Evolutionary conservation across 2,797 vertebrate species (phyloP), one percentile per base, ranked within the genome.

Genomic region (Rachycentron canadum): DNA sequence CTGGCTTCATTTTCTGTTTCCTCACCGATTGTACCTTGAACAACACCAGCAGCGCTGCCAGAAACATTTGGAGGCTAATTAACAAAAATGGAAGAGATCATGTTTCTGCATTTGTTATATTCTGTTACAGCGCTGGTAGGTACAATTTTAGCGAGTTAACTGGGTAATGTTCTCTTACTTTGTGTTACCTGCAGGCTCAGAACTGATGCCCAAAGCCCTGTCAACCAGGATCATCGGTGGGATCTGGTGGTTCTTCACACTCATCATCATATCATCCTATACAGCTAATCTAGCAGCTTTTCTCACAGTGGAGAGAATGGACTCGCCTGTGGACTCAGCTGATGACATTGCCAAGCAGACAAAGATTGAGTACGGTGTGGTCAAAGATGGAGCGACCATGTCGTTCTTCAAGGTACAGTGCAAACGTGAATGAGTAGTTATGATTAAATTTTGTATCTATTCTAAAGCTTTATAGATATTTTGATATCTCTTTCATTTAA

Each of bases 201-300:
- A 99, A 81, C 92, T 99, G 92, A 99, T 99, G 98, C 98, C 98
- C 90, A 99, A 99, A 92, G 98, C 98, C 4, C 95, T 99, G 75
- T 99, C 98, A 1, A 99, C 98, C 1, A 95, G 98, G 84, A 99
- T 99, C 94, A 99, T 99, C 3, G 98, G 98, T 6, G 98, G 98
- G 50, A 99, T 99, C 93, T 99, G 98, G 98, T 99, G 98, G 98
- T 99, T 99, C 94, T 99, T 99, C 95, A 99, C 98, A 0, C 96
- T 99, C 30, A 99, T 99, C 91, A 98, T 99, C 91, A 98, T 99
- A 90, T 99, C 98, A 10, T 99, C 98, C 80, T 99, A 99, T 87
- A 99, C 98, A 5, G 98, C 98, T 61, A 99, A 99, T 92, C 91
- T 99, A 38, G 98, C 98, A 0, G 98, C 98, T 79, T 99, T 99